These are phyloP conservation scores for Rhabdomys pumilio DNA, from an alignment of 2,797 vertebrate species.

Conservation along the genomic window DNA sequence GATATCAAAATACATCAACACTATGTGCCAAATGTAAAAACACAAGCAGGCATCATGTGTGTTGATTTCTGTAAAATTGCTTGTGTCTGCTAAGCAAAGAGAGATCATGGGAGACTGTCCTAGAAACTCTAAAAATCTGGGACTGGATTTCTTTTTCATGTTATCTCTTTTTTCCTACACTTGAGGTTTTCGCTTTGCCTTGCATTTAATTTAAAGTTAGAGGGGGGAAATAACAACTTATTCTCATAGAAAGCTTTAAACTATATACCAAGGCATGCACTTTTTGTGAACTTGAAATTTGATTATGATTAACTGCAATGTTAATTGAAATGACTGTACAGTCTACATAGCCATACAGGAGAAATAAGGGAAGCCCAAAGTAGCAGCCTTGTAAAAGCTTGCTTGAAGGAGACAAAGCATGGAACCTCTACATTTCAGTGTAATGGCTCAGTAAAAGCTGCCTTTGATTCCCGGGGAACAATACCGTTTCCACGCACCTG, in stretches of 20 bases:
- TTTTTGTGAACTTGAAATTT: neutral
- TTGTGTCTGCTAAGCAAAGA: neutral
- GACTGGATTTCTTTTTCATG: neutral
- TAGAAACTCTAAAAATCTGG: neutral
- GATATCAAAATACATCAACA: neutral
- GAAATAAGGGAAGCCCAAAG: constrained; percentile 7
- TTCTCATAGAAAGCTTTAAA: constrained; percentile 5
- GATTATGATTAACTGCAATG: constrained; percentile 34
- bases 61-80: neutral
- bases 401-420: constrained; percentile 15
- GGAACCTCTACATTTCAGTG: neutral
- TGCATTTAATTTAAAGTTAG: neutral
- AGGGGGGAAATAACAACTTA: neutral
- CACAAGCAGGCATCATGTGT: neutral
- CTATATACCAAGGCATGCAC: neutral
- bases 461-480: constrained; percentile 23
- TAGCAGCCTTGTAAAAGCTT: neutral
- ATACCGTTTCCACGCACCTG: constrained; percentile 16
- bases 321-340: constrained; percentile 29
- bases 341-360: neutral
- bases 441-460: constrained; percentile 27
- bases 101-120: rapidly evolving
- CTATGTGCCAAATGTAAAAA: neutral
- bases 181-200: neutral
- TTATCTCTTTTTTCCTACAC: neutral